Base-by-base conservation (phyloP, 2,888 invertebrate genomes). In the Cheilosia vernalis region DNA sequence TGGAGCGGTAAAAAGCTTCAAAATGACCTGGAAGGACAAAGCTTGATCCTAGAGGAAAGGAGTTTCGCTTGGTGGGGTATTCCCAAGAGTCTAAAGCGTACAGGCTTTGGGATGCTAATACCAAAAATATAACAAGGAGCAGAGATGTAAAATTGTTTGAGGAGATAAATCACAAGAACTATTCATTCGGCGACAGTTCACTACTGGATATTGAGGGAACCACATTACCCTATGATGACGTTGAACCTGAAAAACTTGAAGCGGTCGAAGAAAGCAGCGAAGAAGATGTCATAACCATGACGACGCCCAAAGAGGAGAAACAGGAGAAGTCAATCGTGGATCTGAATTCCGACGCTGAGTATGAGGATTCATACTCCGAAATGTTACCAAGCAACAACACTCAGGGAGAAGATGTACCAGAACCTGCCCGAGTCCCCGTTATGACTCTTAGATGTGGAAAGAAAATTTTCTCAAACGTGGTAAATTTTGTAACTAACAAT, bases 51-150 rank as follows among this genome's bases (percentile, higher is more conserved):
- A 82, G 53, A 27, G 76, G 70, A 5, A 53, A 60, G 4, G 77
- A 78, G 21, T 67, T 42, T 17, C 51, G 66, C 10, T 40, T 72
- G n/a, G 72, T 83, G 27, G 78, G 73, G 4, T 83, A 74, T 47
- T 78, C 55, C 9, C 44, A 70, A 15, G 77, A 77, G 40, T 72
- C 77, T 3, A 82, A 73, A n/a, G 83, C 72, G 4, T 77, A 72
- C 51, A 55, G 81, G 13, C 24, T 73, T 10, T 69, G 63, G 56
- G 55, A 66, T 61, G 33, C 2, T n/a, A n/a, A n/a, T n/a, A n/a
- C n/a, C n/a, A n/a, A n/a, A n/a, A n/a, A n/a, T n/a, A n/a, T n/a
- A n/a, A n/a, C n/a, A n/a, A n/a, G n/a, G n/a, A n/a, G n/a, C n/a
- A n/a, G n/a, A n/a, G n/a, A n/a, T n/a, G n/a, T n/a, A n/a, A n/a